Evolutionary conservation across 2,113 vertebrate species (phyloP).

Genomic region (Ptilonorhynchus violaceus): DNA sequence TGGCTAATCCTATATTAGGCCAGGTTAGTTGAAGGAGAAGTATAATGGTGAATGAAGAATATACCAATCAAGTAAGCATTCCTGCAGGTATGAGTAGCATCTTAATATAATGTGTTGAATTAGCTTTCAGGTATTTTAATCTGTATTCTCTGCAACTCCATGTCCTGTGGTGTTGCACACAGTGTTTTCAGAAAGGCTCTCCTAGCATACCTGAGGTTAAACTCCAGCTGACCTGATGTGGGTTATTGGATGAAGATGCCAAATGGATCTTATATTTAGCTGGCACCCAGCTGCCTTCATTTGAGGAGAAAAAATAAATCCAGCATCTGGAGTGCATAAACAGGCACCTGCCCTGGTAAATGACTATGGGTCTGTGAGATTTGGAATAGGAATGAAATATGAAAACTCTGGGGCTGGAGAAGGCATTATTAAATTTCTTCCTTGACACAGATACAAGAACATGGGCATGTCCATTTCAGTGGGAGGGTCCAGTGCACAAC

Average conservation of each 20-base stretch:
- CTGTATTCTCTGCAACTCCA: neutral
- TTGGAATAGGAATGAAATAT: neutral
- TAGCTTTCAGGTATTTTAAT: neutral
- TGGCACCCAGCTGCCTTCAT: neutral
- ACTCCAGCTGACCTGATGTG: neutral
- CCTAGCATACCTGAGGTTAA: neutral
- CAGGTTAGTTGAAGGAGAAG: neutral
- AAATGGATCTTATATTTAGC: neutral
- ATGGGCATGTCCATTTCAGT: neutral
- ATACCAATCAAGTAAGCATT: neutral
- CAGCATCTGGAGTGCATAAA: slow-evolving; percentile 5
- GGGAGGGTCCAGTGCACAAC: neutral
- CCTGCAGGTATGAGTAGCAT: neutral
- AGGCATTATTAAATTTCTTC: neutral
- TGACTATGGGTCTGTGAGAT: neutral
- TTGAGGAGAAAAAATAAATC: neutral
- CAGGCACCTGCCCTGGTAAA: neutral
- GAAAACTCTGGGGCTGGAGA: neutral
- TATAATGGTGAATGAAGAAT: neutral
- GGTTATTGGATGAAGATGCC: neutral
- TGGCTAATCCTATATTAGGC: neutral
- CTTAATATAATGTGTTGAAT: neutral
- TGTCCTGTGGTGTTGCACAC: neutral
- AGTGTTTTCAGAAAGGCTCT: neutral
- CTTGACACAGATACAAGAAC: neutral